Evolutionary conservation across 2,113 vertebrate genomes (phyloP).

Genomic region (Pycnonotus jocosus): DNA sequence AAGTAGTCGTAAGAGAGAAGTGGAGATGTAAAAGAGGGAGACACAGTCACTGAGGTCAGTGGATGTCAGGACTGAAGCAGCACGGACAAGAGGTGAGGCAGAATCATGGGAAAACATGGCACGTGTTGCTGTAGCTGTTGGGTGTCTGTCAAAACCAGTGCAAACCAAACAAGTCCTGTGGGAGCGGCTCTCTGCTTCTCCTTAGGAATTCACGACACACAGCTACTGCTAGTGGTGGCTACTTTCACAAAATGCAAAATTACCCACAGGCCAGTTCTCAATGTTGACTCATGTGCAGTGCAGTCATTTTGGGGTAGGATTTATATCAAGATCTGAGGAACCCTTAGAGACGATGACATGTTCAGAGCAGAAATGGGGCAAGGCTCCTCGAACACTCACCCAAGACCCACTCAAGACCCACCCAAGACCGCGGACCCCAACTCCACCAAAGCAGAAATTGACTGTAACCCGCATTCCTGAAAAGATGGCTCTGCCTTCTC

Average conservation of each 20-base stretch:
- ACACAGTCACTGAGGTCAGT: neutral
- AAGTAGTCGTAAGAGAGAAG: neutral
- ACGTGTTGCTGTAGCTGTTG: neutral
- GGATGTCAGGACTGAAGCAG: neutral
- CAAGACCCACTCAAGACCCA: neutral
- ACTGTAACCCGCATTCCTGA: neutral
- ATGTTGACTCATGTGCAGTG: rapidly evolving
- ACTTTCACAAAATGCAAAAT: neutral
- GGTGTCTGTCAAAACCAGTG: neutral
- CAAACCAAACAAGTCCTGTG: neutral
- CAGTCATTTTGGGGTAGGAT: neutral
- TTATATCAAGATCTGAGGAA: neutral
- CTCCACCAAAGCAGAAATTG: neutral
- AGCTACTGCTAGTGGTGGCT: neutral
- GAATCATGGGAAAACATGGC: neutral
- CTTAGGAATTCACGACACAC: neutral
- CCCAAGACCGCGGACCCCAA: neutral
- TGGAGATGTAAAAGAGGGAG: neutral
- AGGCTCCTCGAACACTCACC: neutral
- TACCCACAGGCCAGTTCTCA: neutral
- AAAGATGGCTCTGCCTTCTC: neutral
- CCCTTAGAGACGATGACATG: neutral
- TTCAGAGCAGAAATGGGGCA: neutral
- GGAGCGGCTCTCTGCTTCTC: neutral
- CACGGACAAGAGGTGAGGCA: neutral